These are phyloP conservation scores for Neoitamus cyanurus DNA, from an alignment of 2,888 invertebrate genomes.

Conservation along the genomic window DNA sequence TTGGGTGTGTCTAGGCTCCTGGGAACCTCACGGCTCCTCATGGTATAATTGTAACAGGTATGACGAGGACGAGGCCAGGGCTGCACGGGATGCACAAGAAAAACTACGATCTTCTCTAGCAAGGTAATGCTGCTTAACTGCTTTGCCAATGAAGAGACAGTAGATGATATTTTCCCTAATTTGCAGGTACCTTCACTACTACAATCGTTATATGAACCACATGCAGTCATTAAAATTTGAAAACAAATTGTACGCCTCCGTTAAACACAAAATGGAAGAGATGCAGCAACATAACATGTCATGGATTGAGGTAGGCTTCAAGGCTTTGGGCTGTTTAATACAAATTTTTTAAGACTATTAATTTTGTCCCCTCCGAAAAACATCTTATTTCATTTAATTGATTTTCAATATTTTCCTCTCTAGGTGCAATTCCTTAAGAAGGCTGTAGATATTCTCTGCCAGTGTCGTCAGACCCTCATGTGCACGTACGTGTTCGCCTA, in stretches of 20 bases:
- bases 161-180: conserved; percentile 41
- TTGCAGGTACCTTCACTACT: conserved; percentile 94
- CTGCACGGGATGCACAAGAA: conserved; percentile 96
- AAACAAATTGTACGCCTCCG: conserved; percentile 93
- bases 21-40: conserved; percentile 98
- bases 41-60: conserved; percentile 99
- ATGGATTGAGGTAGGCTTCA: conserved; percentile 88
- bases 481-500: conserved; percentile 99
- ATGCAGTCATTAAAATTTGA: conserved; percentile 99
- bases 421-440: conserved; percentile 97
- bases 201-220: conserved; percentile 99
- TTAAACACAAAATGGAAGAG: conserved; percentile 98
- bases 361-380: too few relatives aligned
- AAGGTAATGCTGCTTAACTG: conserved; percentile 77
- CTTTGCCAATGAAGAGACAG: neutral
- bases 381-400: conserved; percentile 1
- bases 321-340: neutral
- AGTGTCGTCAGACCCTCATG: conserved; percentile 97
- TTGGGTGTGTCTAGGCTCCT: conserved; percentile 98
- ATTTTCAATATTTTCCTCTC: conserved; percentile 48
- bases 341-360: neutral
- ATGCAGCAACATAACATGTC: conserved; percentile 99
- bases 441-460: conserved; percentile 96
- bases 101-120: conserved; percentile 92
- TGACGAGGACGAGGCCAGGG: conserved; percentile 96